Conservation (phyloP, 2,888 invertebrate species). For the Ecliptopera silaceata region DNA sequence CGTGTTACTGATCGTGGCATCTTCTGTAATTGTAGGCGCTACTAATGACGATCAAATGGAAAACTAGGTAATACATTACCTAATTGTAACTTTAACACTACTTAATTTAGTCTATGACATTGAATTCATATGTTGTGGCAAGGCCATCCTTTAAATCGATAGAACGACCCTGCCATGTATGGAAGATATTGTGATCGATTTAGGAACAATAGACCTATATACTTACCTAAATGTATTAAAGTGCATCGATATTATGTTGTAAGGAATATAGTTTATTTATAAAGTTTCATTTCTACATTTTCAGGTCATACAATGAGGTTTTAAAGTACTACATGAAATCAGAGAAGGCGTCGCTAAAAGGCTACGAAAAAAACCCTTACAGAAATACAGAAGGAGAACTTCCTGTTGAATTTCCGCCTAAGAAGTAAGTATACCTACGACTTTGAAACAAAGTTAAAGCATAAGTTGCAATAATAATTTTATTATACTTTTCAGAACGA, state of each 20-base stretch:
- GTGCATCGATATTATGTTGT: no score
- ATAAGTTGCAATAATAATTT: not conserved
- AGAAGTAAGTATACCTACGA: conserved; percentile 53
- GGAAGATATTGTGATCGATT: conserved; percentile 10
- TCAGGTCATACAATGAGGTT: conserved; percentile 84
- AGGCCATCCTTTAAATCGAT: conserved; percentile 15
- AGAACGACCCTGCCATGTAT: conserved; percentile 14
- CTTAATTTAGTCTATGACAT: conserved; percentile 13
- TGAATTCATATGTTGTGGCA: conserved; percentile 7
- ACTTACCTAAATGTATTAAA: no score
- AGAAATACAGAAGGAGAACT: conserved; percentile 85
- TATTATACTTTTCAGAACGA: conserved; percentile 58
- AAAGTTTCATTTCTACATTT: no score
- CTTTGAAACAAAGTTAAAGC: not conserved
- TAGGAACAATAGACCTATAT: conserved; percentile 3
- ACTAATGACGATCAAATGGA: not conserved
- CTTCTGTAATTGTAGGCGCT: no score
- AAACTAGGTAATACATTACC: not conserved
- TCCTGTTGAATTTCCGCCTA: conserved; percentile 84
- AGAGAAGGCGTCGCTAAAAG: conserved; percentile 77
- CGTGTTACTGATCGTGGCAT: no score
- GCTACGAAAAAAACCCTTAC: conserved; percentile 75
- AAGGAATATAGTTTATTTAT: no score
- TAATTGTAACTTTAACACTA: not conserved
- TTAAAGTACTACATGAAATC: conserved; percentile 84